Conservation (phyloP, 2,888 invertebrate species). For the Ennomos quercinarius region DNA sequence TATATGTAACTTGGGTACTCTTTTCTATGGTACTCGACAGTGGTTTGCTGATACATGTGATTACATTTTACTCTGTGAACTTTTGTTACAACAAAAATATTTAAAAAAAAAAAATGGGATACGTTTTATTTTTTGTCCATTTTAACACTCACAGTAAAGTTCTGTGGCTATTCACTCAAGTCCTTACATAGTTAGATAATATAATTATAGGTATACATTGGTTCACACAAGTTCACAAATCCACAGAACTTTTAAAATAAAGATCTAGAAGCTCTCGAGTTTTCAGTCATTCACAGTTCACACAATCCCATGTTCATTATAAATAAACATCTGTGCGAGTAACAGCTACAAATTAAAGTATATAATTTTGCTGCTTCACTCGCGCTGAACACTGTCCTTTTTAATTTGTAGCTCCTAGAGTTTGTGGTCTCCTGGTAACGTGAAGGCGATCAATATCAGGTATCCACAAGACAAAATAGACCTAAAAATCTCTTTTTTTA, state of each 20-base stretch:
- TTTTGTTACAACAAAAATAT: no score
- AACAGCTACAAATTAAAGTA: conserved; percentile 56
- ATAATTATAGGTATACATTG: conserved; percentile 34
- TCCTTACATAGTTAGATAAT: conserved; percentile 30
- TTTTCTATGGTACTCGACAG: no score
- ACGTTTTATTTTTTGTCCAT: conserved; percentile 4
- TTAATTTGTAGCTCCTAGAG: conserved; percentile 45
- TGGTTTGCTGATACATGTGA: no score
- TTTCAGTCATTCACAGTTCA: conserved; percentile 73
- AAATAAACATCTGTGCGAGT: conserved; percentile 53
- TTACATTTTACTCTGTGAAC: no score
- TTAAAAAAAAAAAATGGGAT: conserved; percentile 18
- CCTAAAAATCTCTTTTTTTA: conserved; percentile 80
- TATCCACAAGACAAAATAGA: conserved; percentile 77
- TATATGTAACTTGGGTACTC: no score
- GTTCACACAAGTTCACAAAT: conserved; percentile 38
- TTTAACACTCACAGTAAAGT: conserved; percentile 41
- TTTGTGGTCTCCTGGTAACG: conserved; percentile 73
- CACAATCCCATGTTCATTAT: conserved; percentile 57
- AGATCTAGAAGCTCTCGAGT: conserved; percentile 65
- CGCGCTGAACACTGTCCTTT: conserved; percentile 33
- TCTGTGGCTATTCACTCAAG: conserved; percentile 31
- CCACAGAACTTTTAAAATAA: conserved; percentile 52
- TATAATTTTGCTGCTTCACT: conserved; percentile 28
- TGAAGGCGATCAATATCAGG: conserved; percentile 75